Evolutionary conservation across 2,113 vertebrate genomes (phyloP), one percentile per base, ranked within the genome.

Genomic region (Trogon surrucura): DNA sequence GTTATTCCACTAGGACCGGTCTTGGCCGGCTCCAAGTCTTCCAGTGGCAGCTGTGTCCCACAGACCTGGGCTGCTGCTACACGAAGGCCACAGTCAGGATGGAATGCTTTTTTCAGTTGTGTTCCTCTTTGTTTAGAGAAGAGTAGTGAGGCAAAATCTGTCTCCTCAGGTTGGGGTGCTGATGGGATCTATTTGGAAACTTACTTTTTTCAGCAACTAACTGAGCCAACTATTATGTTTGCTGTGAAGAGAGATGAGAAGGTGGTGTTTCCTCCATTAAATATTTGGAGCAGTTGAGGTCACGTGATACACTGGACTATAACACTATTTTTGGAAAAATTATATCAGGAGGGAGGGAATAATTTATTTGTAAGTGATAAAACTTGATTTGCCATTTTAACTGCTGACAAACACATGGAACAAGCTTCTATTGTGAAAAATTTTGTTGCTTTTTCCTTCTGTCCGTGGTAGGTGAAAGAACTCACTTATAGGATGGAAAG

Each of bases 1-100:
- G 27, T 38, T 15, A 3, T 9, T 44, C 19, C 0, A 0, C 27
- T 34, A 58, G 27, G 62, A 16, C 11, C 0, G 6, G 30, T 34
- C 51, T 51, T 73, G 74, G 54, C 30, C 30, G 26, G 30, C 38
- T 69, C n/a, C 60, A 38, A 53, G 26, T 41, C 29, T 12, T 61
- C 21, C 21, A 12, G 16, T 11, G 11, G 23, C 32, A 57, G 47
- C 26, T 29, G 47, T 20, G 30, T 62, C 32, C 72, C n/a, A 15
- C 0, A 0, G 48, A 17, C 23, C 53, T 12, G 7, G 53, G 48
- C 60, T 56, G 47, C 30, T 2, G 1, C 51, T 30, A 62, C 0
- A 0, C 2, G 1, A 22, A 50, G 50, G 29, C 66, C 4, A 1
- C 0, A 0, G 48, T 38, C 25, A 50, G 66, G 50, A 20, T 1